A percentile compares a stretch with the other conserved stretches of the same genome.
Conservation (phyloP, 92 coral and sea anemone genomes). For the Epizoanthus rinbou region DNA sequence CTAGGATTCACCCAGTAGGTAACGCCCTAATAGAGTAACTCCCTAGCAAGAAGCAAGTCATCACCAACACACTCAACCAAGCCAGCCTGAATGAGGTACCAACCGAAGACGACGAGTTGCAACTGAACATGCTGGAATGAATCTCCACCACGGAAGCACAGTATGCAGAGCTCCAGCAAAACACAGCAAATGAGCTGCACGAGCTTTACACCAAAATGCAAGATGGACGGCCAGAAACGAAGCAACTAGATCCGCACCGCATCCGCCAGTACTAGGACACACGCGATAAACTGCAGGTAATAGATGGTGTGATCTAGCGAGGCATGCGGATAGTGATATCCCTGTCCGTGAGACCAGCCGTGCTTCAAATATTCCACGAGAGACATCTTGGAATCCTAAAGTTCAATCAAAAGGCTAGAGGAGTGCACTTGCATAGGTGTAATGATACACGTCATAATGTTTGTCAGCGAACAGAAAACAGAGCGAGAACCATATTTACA, state of each 20-base stretch:
- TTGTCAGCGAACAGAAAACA: no score
- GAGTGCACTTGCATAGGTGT: no score
- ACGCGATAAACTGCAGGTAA: no score
- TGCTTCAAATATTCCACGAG: no score
- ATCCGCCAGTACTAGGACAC: slow-evolving; percentile 48
- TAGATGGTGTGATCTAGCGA: no score
- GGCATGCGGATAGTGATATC: no score
- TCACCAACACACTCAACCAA: slow-evolving; percentile 51
- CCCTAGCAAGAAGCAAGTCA: slow-evolving; percentile 46
- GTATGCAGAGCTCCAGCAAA: slow-evolving; percentile 55
- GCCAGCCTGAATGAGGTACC: slow-evolving; percentile 57
- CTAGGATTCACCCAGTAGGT: no score
- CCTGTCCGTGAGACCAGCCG: no score
- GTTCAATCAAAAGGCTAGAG: no score
- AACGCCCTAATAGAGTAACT: slow-evolving; percentile 44
- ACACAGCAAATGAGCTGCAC: slow-evolving; percentile 62
- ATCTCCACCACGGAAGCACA: slow-evolving; percentile 55
- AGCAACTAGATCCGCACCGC: slow-evolving; percentile 50
- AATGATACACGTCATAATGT: no score
- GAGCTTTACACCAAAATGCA: slow-evolving; percentile 50
- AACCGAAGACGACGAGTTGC: slow-evolving; percentile 43
- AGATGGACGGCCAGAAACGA: slow-evolving; percentile 51
- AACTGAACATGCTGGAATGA: slow-evolving; percentile 61
- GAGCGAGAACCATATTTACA: no score
- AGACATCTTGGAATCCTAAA: no score